Evolutionary conservation across 2,888 invertebrate species (phyloP).

Genomic region (Pyrgus malvae): DNA sequence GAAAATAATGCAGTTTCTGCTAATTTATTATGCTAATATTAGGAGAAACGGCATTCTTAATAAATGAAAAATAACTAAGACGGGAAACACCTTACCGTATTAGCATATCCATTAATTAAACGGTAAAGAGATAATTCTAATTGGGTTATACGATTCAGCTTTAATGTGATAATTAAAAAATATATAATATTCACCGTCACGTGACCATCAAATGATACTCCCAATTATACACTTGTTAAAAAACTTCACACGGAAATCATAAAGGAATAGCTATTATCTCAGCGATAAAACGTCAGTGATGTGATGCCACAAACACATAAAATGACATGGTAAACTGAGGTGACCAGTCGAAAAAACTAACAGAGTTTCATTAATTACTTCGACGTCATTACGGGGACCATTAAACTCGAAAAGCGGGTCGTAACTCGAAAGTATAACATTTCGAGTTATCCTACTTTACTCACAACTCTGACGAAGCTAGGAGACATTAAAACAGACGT

Average conservation of each 20-base stretch:
- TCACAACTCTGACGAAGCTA: conserved; percentile 56
- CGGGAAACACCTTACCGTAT: neutral
- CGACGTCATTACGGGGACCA: conserved; percentile 58
- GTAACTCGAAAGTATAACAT: conserved; percentile 51
- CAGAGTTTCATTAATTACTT: conserved; percentile 62
- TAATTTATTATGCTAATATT: no score
- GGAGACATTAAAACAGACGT: conserved; percentile 60
- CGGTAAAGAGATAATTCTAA: conserved; percentile 2
- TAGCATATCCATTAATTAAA: conserved; percentile 3
- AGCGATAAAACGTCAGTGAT: conserved; percentile 44
- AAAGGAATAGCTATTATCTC: conserved; percentile 59
- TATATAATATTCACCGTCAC: neutral
- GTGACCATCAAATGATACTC: conserved; percentile 19
- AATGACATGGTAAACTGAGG: conserved; percentile 31
- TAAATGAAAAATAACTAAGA: no score
- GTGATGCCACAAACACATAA: conserved; percentile 28
- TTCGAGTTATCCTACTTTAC: conserved; percentile 26
- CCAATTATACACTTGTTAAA: conserved; percentile 49
- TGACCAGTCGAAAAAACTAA: conserved; percentile 37
- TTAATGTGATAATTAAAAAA: neutral
- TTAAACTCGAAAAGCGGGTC: conserved; percentile 58
- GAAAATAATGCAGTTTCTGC: no score
- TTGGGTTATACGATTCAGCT: neutral
- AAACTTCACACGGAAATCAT: conserved; percentile 67
- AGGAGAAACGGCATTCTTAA: neutral